These are phyloP conservation scores for Gadopsis bispinosus DNA, from an alignment of 2,797 vertebrate genomes.

Conservation along the genomic window DNA sequence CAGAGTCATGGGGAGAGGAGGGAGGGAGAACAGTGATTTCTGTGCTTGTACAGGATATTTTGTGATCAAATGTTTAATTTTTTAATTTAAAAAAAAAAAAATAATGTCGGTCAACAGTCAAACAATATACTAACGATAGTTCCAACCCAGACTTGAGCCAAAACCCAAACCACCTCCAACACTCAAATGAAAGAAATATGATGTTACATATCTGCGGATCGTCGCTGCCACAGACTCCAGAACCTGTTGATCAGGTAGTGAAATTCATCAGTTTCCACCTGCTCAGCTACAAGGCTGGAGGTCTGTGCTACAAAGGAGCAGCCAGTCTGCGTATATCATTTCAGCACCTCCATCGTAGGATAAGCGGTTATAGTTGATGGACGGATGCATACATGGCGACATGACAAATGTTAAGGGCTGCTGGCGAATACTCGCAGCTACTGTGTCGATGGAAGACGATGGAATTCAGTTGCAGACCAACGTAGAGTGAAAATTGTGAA, in stretches of 20 bases:
- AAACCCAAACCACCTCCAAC: background rate
- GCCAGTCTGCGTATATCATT: no score
- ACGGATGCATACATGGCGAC: no score
- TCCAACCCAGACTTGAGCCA: background rate
- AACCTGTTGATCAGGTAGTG: background rate
- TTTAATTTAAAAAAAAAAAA: background rate
- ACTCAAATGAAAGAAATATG: background rate
- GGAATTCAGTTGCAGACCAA: background rate
- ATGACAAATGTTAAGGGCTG: background rate
- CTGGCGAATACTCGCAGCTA: background rate
- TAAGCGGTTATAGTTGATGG: no score
- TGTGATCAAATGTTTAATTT: conserved; percentile 18
- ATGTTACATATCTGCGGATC: background rate
- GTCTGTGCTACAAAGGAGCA: background rate
- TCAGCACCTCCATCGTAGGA: background rate
- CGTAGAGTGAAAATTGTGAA: background rate
- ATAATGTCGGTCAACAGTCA: conserved; percentile 10
- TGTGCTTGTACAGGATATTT: conserved; percentile 8
- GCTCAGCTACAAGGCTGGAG: background rate
- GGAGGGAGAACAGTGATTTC: background rate
- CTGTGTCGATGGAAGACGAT: background rate
- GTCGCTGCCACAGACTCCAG: background rate
- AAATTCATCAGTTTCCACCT: background rate
- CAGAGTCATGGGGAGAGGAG: background rate
- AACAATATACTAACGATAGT: background rate